Conservation (phyloP, 2,113 vertebrate genomes). For the Eubucco bourcierii region DNA sequence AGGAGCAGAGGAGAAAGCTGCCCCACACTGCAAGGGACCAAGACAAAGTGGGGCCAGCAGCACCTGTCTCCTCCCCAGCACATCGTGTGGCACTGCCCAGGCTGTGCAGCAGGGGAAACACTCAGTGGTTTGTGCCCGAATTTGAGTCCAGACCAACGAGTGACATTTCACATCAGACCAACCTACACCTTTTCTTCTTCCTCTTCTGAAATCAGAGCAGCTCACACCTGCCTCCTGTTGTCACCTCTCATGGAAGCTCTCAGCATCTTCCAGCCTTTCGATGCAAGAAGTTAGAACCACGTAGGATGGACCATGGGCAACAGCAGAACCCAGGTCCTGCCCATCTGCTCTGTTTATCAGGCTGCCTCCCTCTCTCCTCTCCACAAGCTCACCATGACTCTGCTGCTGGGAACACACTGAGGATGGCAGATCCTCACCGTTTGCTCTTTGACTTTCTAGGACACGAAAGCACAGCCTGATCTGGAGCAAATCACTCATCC, state of each 20-base stretch:
- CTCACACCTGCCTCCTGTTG: background rate
- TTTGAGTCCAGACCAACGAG: accelerated
- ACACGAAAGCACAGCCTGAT: background rate
- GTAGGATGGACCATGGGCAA: background rate
- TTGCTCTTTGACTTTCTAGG: slow-evolving; percentile 50
- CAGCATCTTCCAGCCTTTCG: background rate
- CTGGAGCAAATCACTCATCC: slow-evolving; percentile 2
- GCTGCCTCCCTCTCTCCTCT: background rate
- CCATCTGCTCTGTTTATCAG: background rate
- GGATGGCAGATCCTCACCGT: background rate
- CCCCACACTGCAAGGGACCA: accelerated
- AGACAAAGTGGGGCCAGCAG: background rate
- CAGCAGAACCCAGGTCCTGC: background rate
- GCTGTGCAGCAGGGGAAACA: background rate
- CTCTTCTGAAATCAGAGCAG: background rate
- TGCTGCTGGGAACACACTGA: background rate
- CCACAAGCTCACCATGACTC: background rate
- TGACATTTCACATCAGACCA: background rate
- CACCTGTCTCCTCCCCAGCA: background rate
- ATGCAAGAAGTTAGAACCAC: background rate
- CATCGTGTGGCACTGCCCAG: accelerated
- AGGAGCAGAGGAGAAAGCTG: background rate
- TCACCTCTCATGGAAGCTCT: background rate
- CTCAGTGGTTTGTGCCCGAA: background rate
- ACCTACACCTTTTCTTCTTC: too few species aligned